Base-by-base conservation (phyloP, 2,797 vertebrate genomes). In the Psittacula derbiana region DNA sequence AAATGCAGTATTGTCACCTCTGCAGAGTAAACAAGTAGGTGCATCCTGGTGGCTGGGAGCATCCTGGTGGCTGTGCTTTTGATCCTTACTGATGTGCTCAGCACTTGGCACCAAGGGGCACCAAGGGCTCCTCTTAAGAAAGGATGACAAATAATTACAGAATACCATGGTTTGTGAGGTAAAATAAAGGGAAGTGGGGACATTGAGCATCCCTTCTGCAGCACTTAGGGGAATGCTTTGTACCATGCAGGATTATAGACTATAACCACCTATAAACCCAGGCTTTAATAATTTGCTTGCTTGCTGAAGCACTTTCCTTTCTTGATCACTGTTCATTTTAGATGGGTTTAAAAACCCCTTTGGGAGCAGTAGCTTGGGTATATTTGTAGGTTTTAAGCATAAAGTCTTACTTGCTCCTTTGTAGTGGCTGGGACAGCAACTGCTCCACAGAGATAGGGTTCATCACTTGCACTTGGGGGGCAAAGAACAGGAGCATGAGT, bases 281-380 rank as follows among this genome's bases (percentile, higher is more conserved):
- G 60, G 67, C 75, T 95, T 95, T 87, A 92, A 49, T 23, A 91
- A 88, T 92, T 72, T 81, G 21, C 66, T 53, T 64, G 49, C 85
- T 79, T 78, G 27, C 55, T 41, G 60, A 50, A 92, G 66, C 76
- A 47, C 74, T 88, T 65, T 24, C 28, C 43, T 71, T 57, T 41
- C 65, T 65, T 92, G 76, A 65, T 90, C 86, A 49, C 83, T 65
- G 43, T 36, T 92, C 47, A 8, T 55, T 90, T 90, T 11, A 18
- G 72, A 41, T 88, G 69, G 60, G 65, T 91, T 90, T 93, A 67
- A 78, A 46, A 6, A 4, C 28, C 23, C n/a, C 43, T 61, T 20
- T 65, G 90, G 85, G 70, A 91, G 79, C 46, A 41, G 86, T n/a
- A 72, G 71, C 50, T 80, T 75, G 73, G 33, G 28, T 1, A 30